phyloP scores from a whole-genome alignment of 2,888 invertebrate species.

The Lucinisca nassula region DNA sequence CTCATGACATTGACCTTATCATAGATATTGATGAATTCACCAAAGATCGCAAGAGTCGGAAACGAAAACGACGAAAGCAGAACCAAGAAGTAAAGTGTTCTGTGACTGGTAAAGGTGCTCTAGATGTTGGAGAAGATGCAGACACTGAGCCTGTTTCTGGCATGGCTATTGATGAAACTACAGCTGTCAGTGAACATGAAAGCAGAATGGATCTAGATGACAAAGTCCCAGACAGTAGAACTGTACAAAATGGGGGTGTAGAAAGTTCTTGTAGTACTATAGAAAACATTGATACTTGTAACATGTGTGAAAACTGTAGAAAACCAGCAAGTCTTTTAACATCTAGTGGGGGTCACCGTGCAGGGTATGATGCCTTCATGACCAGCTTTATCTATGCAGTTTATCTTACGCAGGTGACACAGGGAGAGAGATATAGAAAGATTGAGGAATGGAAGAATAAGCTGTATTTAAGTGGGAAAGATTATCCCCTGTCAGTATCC shows the following conservation, averaged over 20 bases:
- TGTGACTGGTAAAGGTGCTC: neutral
- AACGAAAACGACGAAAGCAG: slow-evolving; percentile 72
- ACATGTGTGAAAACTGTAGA: neutral
- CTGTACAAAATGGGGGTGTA: neutral
- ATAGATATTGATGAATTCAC: slow-evolving; percentile 82
- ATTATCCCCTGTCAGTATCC: slow-evolving; percentile 86
- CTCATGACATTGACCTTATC: slow-evolving; percentile 88
- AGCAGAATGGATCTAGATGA: neutral
- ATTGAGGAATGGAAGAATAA: slow-evolving; percentile 84
- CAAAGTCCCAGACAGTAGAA: neutral
- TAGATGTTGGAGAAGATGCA: neutral
- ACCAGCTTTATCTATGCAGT: slow-evolving; percentile 87
- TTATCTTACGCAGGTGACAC: slow-evolving; percentile 71
- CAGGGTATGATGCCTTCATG: slow-evolving; percentile 89
- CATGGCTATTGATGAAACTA: neutral
- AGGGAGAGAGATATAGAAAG: slow-evolving; percentile 53
- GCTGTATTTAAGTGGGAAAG: slow-evolving; percentile 87
- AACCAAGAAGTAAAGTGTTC: slow-evolving; percentile 29
- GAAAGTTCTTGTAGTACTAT: neutral
- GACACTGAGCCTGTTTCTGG: slow-evolving; percentile 1
- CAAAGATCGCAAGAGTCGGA: slow-evolving; percentile 73
- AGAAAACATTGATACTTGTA: neutral
- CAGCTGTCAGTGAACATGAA: neutral
- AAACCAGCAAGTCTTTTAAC: slow-evolving; percentile 12
- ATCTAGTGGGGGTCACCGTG: slow-evolving; percentile 85